phyloP scores from a whole-genome alignment of 2,888 invertebrate species.

The Eulithis testata region DNA sequence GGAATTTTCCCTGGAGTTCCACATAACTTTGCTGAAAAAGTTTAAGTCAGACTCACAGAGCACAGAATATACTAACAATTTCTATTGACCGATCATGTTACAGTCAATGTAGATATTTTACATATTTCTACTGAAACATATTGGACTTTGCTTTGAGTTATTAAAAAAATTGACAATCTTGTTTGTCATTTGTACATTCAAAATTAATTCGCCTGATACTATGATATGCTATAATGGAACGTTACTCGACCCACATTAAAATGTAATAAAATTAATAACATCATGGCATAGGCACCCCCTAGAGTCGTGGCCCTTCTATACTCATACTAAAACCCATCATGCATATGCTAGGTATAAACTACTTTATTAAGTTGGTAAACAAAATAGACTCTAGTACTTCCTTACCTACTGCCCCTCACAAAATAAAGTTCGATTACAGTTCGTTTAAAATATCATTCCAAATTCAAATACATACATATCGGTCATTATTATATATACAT shows the following conservation, averaged over 20 bases:
- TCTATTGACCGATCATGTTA: no score
- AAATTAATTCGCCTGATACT: background rate
- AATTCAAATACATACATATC: no score
- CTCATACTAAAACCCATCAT: conserved; percentile 17
- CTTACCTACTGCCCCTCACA: background rate
- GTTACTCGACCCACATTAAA: conserved; percentile 6
- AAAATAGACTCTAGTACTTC: background rate
- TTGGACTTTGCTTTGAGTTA: no score
- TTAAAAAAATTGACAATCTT: no score
- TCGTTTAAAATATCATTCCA: no score
- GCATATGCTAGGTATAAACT: conserved; percentile 1
- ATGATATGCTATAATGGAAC: background rate
- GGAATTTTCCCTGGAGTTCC: background rate
- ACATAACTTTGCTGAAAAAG: background rate
- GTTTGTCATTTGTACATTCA: no score
- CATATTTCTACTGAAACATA: no score
- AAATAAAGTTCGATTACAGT: background rate
- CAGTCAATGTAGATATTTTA: no score
- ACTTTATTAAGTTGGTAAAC: background rate
- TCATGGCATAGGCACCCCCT: conserved; percentile 8
- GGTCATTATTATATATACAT: no score
- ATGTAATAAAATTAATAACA: conserved; percentile 15
- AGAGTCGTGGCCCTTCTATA: conserved; percentile 8
- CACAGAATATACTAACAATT: no score
- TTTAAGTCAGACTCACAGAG: background rate